These are phyloP conservation scores for Pachypanchax playfairii DNA, from an alignment of 2,113 vertebrate genomes.

Conservation along the genomic window DNA sequence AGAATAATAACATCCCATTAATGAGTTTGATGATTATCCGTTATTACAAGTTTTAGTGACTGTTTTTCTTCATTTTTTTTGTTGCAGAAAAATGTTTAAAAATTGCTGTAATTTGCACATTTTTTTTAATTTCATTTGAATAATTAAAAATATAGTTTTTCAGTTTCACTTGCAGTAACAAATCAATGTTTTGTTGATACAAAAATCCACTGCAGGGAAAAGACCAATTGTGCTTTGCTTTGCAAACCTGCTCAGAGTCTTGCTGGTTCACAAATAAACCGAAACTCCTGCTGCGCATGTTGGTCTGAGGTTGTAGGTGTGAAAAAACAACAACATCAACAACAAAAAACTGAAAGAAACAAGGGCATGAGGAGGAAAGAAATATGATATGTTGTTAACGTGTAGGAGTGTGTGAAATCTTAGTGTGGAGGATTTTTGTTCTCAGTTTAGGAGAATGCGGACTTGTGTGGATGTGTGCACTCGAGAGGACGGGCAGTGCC, in stretches of 20 bases:
- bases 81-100: conserved; percentile 40
- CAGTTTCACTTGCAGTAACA: conserved; percentile 18
- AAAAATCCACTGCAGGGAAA: conserved; percentile 43
- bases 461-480: conserved; percentile 23
- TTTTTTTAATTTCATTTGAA: conserved; percentile 21
- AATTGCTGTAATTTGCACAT: conserved; percentile 10
- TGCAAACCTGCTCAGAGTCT: conserved; percentile 46
- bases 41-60: conserved; percentile 44
- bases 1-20: conserved; percentile 57
- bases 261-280: conserved; percentile 41
- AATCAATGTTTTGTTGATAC: conserved; percentile 41
- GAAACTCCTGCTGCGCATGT: conserved; percentile 1
- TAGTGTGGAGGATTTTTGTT: conserved; percentile 1
- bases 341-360: no score
- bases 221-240: conserved; percentile 42
- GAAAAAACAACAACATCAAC: no score
- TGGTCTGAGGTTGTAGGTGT: not conserved
- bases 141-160: no score
- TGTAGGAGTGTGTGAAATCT: not conserved
- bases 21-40: conserved; percentile 60
- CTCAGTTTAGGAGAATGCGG: conserved; percentile 19
- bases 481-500: conserved; percentile 17
- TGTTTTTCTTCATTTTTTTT: conserved; percentile 25
- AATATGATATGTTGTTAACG: not conserved
- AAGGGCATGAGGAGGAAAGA: not conserved